These are phyloP conservation scores for Ameiurus melas DNA, from an alignment of 2,113 vertebrate species.

Conservation along the genomic window DNA sequence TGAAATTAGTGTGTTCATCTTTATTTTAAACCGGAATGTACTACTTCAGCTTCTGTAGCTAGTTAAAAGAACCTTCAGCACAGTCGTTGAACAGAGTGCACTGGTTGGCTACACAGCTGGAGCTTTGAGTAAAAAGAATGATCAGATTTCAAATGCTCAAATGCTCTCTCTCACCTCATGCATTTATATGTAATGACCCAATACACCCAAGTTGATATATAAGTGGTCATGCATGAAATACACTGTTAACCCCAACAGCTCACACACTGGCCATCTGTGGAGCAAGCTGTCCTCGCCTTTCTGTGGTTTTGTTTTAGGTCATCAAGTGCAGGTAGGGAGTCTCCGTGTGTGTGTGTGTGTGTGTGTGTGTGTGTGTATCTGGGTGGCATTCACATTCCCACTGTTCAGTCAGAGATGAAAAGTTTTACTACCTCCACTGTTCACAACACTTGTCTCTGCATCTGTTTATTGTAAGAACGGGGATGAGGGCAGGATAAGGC, in stretches of 20 bases:
- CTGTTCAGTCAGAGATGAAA: conserved; percentile 11
- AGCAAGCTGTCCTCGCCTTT: conserved; percentile 52
- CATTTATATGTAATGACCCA: not conserved
- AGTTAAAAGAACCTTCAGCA: not conserved
- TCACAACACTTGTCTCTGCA: conserved; percentile 5
- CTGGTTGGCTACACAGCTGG: not conserved
- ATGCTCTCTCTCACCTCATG: not conserved
- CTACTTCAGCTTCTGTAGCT: not conserved
- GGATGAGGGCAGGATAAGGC: not conserved
- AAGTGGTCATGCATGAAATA: conserved; percentile 48
- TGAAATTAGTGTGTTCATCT: not conserved
- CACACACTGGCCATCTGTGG: conserved; percentile 54
- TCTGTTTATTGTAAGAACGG: conserved; percentile 15
- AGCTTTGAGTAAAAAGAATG: conserved; percentile 6
- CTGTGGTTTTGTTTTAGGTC: conserved; percentile 5
- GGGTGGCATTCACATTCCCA: not conserved
- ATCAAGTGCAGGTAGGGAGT: conserved; percentile 39
- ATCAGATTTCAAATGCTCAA: conserved; percentile 15
- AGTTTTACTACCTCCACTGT: conserved; percentile 26
- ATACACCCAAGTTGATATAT: conserved; percentile 23
- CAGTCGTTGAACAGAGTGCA: not conserved
- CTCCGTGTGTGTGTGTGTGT: not conserved
- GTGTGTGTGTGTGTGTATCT: conserved; percentile 7
- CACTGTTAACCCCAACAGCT: not conserved
- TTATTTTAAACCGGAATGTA: not conserved